Evolutionary conservation across 2,888 invertebrate genomes (phyloP).

Genomic region (Synergus umbraculus): DNA sequence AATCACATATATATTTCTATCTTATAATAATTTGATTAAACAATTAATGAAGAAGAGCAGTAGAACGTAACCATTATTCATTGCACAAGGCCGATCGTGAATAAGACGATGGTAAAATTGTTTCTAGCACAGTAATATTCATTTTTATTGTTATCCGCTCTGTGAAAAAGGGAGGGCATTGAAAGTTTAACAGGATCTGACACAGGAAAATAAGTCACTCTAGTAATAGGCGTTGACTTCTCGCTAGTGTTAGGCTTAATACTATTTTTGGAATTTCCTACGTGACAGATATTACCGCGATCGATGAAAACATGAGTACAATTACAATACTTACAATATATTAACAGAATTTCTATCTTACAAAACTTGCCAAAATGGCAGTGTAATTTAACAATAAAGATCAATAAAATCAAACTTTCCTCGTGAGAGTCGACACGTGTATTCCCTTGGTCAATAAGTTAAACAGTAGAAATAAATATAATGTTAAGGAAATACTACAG

Average conservation of each 20-base stretch:
- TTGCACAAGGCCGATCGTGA: not conserved
- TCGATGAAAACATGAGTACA: conserved; percentile 8
- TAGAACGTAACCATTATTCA: not conserved
- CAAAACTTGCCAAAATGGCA: conserved; percentile 18
- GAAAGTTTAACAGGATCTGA: not conserved
- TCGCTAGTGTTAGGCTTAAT: not conserved
- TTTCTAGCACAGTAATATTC: not conserved
- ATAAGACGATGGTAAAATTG: not conserved
- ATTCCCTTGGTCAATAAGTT: conserved; percentile 47
- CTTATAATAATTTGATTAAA: not conserved
- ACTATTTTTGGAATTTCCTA: not conserved
- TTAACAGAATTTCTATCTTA: conserved; percentile 32
- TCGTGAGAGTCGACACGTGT: conserved; percentile 50
- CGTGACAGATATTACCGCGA: not conserved
- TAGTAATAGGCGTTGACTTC: no score
- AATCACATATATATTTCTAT: not conserved
- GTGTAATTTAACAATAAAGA: conserved; percentile 4
- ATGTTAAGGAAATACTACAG: conserved; percentile 47
- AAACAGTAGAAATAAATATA: conserved; percentile 53
- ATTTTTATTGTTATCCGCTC: no score
- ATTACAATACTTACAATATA: conserved; percentile 22
- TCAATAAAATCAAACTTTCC: conserved; percentile 51
- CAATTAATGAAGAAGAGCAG: not conserved
- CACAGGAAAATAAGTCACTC: not conserved
- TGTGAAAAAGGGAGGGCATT: not conserved